Base-by-base conservation (phyloP, 2,888 invertebrate species). In the Agrochola circellaris region DNA sequence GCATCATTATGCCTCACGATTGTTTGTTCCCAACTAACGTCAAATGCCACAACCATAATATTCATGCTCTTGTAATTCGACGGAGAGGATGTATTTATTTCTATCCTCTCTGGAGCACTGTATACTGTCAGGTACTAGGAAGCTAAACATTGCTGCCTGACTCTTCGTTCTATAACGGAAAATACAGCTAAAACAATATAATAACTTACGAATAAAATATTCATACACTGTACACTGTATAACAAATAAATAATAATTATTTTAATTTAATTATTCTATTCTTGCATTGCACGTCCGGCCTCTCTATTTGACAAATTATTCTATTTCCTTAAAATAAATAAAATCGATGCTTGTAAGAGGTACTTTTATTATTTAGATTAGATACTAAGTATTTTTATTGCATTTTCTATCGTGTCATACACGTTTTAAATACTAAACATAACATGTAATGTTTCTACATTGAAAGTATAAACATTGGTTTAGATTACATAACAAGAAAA, bases 231-330 rank as follows among this genome's bases (percentile, higher is more conserved):
- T 88, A 89, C 87, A 89, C 71, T 74, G 42, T 26, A 56, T 62
- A 64, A 78, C 75, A 73, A 83, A 88, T 79, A 79, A 87, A 76
- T 79, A 79, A 80, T 62, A 11, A 70, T 73, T 69, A 75, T 60
- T 79, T 26, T 67, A 69, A 23, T 62, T 45, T 56, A 62, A 73
- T 54, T 93, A 93, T 72, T 80, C 93, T 95, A 95, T 92, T 94
- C 93, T 96, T 96, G 95, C 94, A 96, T 96, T 96, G 96, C 96
- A 96, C 96, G 89, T 93, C 96, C 96, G 96, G 96, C 96, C 96
- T 91, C 92, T 92, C 26, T 76, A 64, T 74, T 82, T 70, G 64
- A 72, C 77, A 85, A 87, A 85, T 60, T 83, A 87, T 82, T 73
- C 70, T 83, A 81, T 71, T 74, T 77, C 67, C 67, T 81, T 78